Base-by-base conservation (phyloP, 2,888 invertebrate species). In the Acleris laterana region DNA sequence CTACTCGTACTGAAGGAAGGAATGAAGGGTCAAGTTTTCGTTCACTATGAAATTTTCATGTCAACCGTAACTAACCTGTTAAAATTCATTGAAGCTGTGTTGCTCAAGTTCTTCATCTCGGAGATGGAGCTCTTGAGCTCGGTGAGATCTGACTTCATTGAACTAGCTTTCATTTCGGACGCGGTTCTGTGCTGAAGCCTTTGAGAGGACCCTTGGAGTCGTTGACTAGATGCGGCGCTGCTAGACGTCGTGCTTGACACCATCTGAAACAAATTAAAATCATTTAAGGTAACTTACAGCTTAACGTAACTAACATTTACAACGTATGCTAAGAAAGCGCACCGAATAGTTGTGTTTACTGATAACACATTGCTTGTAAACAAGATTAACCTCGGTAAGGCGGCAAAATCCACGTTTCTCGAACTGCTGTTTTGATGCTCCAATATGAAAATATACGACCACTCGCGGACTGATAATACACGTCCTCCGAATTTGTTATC, bases 91-190 rank as follows among this genome's bases (percentile, higher is more conserved):
- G 90, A 88, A 64, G 89, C 84, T 52, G 90, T 81, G 76, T 82
- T 90, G 77, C 91, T 92, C 68, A 96, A 92, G 78, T 95, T 97
- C 90, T 96, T 97, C 95, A 97, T 97, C 93, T 97, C 97, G 70
- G 96, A 96, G 87, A 97, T 96, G 81, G 96, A 96, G 83, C 96
- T 96, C 87, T 97, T 96, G 71, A 97, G 94, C 82, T 96, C 96
- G 69, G 95, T 94, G 57, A 96, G 93, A 85, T 97, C 96, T 71
- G 96, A 96, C 90, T 97, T 96, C 91, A 97, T 95, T 68, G 96
- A 96, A 82, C 95, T 96, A 72, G 97, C 96, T 90, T 96, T 96
- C 94, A 96, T 95, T 93, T 96, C 96, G 78, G 95, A 95, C 71
- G 94, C 93, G 63, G 94, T 90, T 83, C 92, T 88, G 78, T 93